These are phyloP conservation scores for Bombylius discolor DNA, from an alignment of 2,888 invertebrate species.

Conservation along the genomic window DNA sequence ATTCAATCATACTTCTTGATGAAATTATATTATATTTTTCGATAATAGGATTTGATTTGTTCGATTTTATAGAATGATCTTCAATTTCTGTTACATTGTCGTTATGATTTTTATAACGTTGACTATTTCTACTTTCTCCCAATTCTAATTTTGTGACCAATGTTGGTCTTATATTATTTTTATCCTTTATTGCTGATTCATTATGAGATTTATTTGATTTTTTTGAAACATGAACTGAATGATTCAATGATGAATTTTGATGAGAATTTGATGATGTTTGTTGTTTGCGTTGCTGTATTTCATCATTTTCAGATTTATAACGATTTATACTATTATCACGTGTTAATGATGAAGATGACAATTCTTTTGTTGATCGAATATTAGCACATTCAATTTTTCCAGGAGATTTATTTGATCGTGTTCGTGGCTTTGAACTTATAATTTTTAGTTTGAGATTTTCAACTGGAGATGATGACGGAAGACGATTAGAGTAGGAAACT, in stretches of 20 bases:
- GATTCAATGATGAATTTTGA: neutral
- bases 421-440: slow-evolving; percentile 22
- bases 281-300: slow-evolving; percentile 30
- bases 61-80: too few species aligned
- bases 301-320: slow-evolving; percentile 40
- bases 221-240: too few species aligned
- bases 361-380: slow-evolving; percentile 2
- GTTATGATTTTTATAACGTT: too few species aligned
- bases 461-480: slow-evolving; percentile 15
- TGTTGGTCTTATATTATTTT: too few species aligned
- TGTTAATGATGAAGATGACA: neutral
- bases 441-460: slow-evolving; percentile 14
- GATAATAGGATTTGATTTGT: too few species aligned
- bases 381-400: slow-evolving; percentile 3
- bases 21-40: too few species aligned
- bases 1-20: too few species aligned
- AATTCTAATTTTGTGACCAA: too few species aligned
- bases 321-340: neutral
- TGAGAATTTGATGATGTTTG: neutral
- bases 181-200: too few species aligned
- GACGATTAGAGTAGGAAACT: slow-evolving; percentile 8
- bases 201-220: too few species aligned
- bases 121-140: too few species aligned
- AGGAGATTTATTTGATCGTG: slow-evolving; percentile 8
- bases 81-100: too few species aligned